Evolutionary conservation across 2,113 vertebrate species (phyloP), one percentile per base, ranked within the genome.

Genomic region (Numenius arquata): DNA sequence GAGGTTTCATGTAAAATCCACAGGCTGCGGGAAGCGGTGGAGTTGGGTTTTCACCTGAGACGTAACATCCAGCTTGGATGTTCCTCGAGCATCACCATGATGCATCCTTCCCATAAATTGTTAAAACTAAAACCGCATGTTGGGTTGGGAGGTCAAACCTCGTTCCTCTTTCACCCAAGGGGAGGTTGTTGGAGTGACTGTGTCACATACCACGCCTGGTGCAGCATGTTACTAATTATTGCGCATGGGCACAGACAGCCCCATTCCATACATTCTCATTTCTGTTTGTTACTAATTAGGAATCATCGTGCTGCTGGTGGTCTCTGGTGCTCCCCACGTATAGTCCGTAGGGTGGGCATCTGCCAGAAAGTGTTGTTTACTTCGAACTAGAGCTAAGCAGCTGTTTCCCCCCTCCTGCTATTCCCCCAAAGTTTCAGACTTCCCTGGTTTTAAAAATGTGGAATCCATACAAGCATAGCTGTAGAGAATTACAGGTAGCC

Each of bases 211-310:
- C 17, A 20, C 5, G 2, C 0, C 1, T 70, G 55, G 34, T 91
- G 68, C 36, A 26, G 58, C 1, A 0, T 65, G 34, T 71, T 82
- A 70, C 45, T 81, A 55, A 91, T 65, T 71, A 85, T 21, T 73
- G n/a, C 4, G 1, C 11, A 29, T 1, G 17, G 52, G 55, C 4
- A 7, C 72, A 53, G 74, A 63, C 38, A 43, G 9, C 5, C 29
- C 43, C 38, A n/a, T 91, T 91, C 43, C 83, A 43, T 43, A 27
- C 26, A 11, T 88, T 89, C 56, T 73, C 4, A 0, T 63, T 92
- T 73, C 52, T 30, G 2, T 91, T 93, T 76, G 61, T 70, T 94
- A 45, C 93, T 87, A 50, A 53, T 78, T 70, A 83, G 55, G 73
- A 65, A 21, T 62, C 63, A 18, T 21, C 5, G 0, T 93, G 15